Conservation (phyloP, 1,140 invertebrate species). For the Nephila pilipes region DNA sequence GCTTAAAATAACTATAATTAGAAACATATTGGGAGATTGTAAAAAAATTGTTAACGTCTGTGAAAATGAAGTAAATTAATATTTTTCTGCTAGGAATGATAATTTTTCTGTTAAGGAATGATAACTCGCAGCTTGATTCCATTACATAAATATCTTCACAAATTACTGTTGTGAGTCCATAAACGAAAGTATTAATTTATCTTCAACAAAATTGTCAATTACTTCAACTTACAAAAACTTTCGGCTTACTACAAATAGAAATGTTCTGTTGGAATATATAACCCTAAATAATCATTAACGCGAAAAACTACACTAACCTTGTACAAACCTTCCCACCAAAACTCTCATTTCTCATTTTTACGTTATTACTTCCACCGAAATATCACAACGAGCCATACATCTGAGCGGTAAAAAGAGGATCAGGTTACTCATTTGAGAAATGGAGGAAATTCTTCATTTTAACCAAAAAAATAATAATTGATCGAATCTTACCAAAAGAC, state of each 20-base stretch:
- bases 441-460: neutral
- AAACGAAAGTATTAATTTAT: neutral
- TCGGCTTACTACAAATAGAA: neutral
- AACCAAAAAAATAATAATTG: neutral
- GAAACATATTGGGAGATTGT: too few species aligned
- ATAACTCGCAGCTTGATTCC: too few species aligned
- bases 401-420: neutral
- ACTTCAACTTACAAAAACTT: neutral
- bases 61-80: too few species aligned
- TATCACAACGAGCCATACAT: neutral
- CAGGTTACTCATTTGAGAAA: neutral
- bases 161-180: too few species aligned
- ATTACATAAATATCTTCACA: too few species aligned
- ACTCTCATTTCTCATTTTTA: constrained; percentile 2
- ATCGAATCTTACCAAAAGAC: neutral
- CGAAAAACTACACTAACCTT: neutral
- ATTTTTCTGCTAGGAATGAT: too few species aligned
- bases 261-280: neutral
- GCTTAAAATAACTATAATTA: too few species aligned
- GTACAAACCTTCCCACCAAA: constrained; percentile 15
- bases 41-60: too few species aligned
- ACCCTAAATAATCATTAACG: neutral
- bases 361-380: neutral
- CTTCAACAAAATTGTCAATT: neutral
- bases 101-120: too few species aligned